phyloP scores from a whole-genome alignment of 1,140 invertebrate genomes.

The Pollicipes pollicipes region DNA sequence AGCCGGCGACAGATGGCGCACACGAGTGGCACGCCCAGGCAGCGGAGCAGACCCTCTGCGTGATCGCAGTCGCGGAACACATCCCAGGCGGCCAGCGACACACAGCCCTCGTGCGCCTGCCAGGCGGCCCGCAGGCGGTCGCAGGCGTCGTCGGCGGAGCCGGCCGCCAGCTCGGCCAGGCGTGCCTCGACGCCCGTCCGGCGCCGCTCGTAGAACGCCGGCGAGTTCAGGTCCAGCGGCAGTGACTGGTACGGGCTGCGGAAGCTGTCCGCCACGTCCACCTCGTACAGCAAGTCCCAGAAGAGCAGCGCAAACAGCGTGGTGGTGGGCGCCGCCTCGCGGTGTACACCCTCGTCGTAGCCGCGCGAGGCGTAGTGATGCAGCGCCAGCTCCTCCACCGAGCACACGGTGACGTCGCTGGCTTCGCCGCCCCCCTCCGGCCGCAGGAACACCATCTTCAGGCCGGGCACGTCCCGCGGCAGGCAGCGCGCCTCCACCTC shows the following conservation, averaged over 20 bases:
- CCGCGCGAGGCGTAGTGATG: constrained; percentile 31
- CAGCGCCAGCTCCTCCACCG: constrained; percentile 35
- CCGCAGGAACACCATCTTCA: constrained; percentile 21
- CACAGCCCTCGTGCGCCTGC: constrained; percentile 26
- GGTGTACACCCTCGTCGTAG: constrained; percentile 39
- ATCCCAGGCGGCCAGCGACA: constrained; percentile 34
- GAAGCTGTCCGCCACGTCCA: constrained; percentile 43
- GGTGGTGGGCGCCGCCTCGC: constrained; percentile 44
- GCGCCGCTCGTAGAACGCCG: constrained; percentile 42
- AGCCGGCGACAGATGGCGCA: constrained; percentile 41
- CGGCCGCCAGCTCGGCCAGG: constrained; percentile 28
- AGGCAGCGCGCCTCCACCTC: constrained; percentile 11
- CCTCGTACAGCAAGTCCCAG: constrained; percentile 53
- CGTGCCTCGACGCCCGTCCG: constrained; percentile 36
- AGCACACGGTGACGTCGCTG: constrained; percentile 22
- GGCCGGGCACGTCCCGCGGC: constrained; percentile 19
- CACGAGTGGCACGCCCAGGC: constrained; percentile 36
- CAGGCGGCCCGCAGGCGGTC: constrained; percentile 29
- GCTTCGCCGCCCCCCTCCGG: constrained; percentile 17
- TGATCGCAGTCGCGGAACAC: constrained; percentile 30
- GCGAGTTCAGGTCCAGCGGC: constrained; percentile 46
- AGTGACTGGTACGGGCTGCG: constrained; percentile 41
- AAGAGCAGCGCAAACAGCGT: constrained; percentile 48
- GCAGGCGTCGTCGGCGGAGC: constrained; percentile 26
- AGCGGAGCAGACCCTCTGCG: constrained; percentile 33